Percentiles rank a stretch among this genome's conserved stretches.
phyloP scores from a whole-genome alignment of 2,113 vertebrate genomes.

The Symphodus melops region DNA sequence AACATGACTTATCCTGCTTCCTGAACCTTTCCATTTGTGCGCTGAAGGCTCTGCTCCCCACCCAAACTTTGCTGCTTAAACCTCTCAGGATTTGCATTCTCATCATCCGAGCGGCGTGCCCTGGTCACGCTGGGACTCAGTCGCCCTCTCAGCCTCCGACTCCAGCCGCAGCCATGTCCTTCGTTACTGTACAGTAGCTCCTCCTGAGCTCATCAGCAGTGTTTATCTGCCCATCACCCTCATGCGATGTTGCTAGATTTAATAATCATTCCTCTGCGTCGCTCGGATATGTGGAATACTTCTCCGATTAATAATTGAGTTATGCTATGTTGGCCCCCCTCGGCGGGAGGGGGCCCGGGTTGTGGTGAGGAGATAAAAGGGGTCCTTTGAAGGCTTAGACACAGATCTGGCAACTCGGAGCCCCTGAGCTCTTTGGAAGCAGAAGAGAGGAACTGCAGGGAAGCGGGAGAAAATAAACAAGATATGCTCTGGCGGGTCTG shows the following conservation, averaged over 20 bases:
- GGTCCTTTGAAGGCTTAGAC: constrained; percentile 77
- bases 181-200: constrained; percentile 56
- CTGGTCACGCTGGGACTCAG: constrained; percentile 10
- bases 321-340: constrained; percentile 69
- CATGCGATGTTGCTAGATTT: constrained; percentile 65
- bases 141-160: not conserved
- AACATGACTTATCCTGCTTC: constrained; percentile 16
- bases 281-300: constrained; percentile 60
- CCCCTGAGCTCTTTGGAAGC: constrained; percentile 80
- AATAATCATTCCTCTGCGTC: constrained; percentile 66
- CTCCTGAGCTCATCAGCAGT: constrained; percentile 56
- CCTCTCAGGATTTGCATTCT: constrained; percentile 7
- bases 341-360: constrained; percentile 59
- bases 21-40: constrained; percentile 24
- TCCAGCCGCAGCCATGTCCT: not conserved
- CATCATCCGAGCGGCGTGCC: not conserved
- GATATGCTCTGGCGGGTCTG: constrained; percentile 63
- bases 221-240: constrained; percentile 65
- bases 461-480: constrained; percentile 74
- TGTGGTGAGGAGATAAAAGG: constrained; percentile 72
- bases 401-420: constrained; percentile 74
- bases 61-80: constrained; percentile 13
- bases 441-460: constrained; percentile 80
- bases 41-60: constrained; percentile 4
- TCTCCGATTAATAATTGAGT: constrained; percentile 79